These are phyloP conservation scores for Tipula helvola DNA, from an alignment of 2,888 invertebrate species.

Conservation along the genomic window DNA sequence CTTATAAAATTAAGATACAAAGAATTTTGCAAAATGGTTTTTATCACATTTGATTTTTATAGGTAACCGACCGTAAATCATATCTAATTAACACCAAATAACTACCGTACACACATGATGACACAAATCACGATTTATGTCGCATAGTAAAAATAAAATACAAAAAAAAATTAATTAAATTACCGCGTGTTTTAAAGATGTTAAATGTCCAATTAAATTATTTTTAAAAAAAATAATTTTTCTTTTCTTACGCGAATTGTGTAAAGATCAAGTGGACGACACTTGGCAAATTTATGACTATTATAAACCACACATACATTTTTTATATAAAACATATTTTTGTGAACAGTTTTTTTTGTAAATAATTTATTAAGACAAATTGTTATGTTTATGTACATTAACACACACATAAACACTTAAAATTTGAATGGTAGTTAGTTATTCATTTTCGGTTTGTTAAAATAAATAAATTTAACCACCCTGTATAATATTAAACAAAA, in stretches of 20 bases:
- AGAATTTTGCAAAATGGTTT: too few species aligned
- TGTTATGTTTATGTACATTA: neutral
- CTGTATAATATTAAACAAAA: neutral
- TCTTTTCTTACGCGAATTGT: neutral
- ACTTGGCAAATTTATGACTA: neutral
- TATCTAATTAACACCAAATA: neutral
- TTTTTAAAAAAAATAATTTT: neutral
- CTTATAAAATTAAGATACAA: too few species aligned
- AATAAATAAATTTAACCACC: neutral
- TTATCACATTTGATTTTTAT: too few species aligned
- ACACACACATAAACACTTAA: neutral
- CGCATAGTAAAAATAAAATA: neutral
- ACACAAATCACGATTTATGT: neutral
- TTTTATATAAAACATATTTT: neutral
- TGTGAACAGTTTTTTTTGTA: neutral
- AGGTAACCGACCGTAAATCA: neutral
- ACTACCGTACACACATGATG: neutral
- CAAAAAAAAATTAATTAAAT: neutral
- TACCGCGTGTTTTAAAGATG: neutral
- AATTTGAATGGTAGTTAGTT: too few species aligned
- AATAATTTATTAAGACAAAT: neutral
- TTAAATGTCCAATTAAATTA: neutral
- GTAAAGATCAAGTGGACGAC: neutral
- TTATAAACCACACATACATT: neutral
- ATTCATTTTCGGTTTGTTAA: too few species aligned